Percentiles rank a stretch among this genome's conserved stretches.
Evolutionary conservation across 1,140 invertebrate species (phyloP).

Genomic region (Oreohelix idahoensis): DNA sequence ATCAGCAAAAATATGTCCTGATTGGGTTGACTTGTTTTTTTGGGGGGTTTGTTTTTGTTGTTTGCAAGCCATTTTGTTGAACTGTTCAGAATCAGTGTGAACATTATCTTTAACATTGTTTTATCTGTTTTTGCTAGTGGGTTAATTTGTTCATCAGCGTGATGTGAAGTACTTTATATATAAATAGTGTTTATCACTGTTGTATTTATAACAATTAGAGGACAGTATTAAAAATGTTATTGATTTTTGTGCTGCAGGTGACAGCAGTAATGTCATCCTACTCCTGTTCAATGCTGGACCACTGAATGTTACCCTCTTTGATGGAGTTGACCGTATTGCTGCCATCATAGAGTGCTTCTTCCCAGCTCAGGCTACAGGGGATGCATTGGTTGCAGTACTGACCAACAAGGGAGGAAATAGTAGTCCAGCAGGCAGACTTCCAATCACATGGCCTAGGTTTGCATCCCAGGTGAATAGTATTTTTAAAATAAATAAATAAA

Average conservation of each 20-base stretch:
- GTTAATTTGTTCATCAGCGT: no score
- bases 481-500: not conserved
- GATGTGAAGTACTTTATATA: no score
- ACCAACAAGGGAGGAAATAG: not conserved
- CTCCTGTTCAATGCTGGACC: constrained; percentile 65
- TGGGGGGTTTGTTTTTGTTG: no score
- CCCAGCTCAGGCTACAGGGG: constrained; percentile 46
- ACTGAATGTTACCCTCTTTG: constrained; percentile 58
- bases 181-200: no score
- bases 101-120: no score
- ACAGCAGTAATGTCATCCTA: constrained; percentile 51
- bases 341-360: constrained; percentile 67
- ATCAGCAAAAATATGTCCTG: no score
- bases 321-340: constrained; percentile 39
- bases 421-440: constrained; percentile 56
- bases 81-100: no score
- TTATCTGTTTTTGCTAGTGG: no score
- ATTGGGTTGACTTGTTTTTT: no score
- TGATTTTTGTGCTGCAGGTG: not conserved
- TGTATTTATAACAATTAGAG: no score
- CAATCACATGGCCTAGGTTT: constrained; percentile 59
- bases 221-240: no score
- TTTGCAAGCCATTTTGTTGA: no score
- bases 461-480: constrained; percentile 31
- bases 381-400: not conserved